Conservation (phyloP, 2,113 vertebrate species). For the Pedetes capensis region DNA sequence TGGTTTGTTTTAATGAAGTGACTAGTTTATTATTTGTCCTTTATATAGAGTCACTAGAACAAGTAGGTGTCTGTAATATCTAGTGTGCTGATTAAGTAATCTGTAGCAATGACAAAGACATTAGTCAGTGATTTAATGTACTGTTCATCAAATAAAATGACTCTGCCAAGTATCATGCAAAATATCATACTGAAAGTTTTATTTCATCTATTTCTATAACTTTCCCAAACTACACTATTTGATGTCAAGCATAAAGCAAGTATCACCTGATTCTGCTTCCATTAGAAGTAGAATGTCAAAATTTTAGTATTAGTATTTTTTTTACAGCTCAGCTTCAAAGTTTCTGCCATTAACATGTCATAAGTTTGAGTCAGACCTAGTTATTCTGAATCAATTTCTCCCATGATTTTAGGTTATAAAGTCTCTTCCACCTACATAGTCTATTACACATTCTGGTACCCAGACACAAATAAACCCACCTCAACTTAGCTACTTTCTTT, state of each 20-base stretch:
- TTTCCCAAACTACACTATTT: not conserved
- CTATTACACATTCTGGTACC: constrained; percentile 46
- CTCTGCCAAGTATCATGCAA: not conserved
- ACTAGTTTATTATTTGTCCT: not conserved
- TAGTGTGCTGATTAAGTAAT: not conserved
- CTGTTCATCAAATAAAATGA: not conserved
- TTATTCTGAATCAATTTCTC: constrained; percentile 56
- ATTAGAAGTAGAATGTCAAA: constrained; percentile 46
- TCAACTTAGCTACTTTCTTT: constrained; percentile 47
- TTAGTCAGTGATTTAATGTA: not conserved
- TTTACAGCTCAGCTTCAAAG: not conserved
- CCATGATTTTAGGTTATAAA: constrained; percentile 36
- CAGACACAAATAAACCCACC: constrained; percentile 67
- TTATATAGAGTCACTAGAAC: not conserved
- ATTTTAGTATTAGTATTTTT: constrained; percentile 17
- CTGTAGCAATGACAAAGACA: not conserved
- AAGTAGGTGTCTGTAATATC: not conserved
- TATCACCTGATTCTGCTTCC: constrained; percentile 41
- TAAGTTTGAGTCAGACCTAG: constrained; percentile 44
- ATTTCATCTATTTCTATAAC: not conserved
- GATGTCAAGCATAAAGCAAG: constrained; percentile 27
- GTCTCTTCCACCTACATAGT: constrained; percentile 54
- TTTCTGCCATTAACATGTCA: constrained; percentile 37
- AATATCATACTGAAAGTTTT: constrained; percentile 18
- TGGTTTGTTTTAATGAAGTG: not conserved